Percentiles rank a stretch among this genome's conserved stretches.
Evolutionary conservation across 2,797 vertebrate species (phyloP).

Genomic region (Eospalax fontanierii): DNA sequence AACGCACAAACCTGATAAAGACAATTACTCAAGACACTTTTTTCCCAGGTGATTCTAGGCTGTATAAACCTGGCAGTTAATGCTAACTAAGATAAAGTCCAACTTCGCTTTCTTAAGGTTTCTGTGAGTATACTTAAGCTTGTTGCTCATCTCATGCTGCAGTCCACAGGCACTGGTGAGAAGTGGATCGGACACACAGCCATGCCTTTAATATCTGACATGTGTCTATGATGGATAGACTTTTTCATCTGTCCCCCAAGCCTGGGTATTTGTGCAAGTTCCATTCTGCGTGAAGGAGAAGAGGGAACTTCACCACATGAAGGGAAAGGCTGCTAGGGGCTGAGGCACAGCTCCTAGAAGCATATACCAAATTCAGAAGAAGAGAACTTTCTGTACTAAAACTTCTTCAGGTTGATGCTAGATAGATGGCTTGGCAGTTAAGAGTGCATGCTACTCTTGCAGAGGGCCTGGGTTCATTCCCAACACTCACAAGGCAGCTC

Average conservation of each 20-base stretch:
- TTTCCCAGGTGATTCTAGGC: neutral
- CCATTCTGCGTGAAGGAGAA: constrained; percentile 63
- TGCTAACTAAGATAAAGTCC: neutral
- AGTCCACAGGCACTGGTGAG: constrained; percentile 59
- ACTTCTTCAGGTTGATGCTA: neutral
- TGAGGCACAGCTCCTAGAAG: neutral
- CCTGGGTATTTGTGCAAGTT: constrained; percentile 37
- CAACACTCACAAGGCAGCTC: neutral
- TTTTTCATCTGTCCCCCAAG: neutral
- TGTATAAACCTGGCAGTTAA: neutral
- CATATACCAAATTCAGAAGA: neutral
- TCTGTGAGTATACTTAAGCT: neutral
- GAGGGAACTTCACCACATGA: neutral
- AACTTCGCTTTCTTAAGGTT: neutral
- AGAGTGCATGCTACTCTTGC: neutral
- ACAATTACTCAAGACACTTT: neutral
- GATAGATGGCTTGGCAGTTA: neutral
- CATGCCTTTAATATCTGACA: neutral
- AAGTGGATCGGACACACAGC: neutral
- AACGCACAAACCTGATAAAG: neutral
- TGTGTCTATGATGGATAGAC: neutral
- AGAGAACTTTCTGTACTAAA: neutral
- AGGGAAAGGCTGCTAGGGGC: neutral
- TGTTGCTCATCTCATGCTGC: neutral
- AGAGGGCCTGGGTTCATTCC: neutral